A percentile compares a stretch with the other conserved stretches of the same genome.
These are phyloP conservation scores for Papilio helenus DNA, from an alignment of 1,140 invertebrate species.

Conservation along the genomic window DNA sequence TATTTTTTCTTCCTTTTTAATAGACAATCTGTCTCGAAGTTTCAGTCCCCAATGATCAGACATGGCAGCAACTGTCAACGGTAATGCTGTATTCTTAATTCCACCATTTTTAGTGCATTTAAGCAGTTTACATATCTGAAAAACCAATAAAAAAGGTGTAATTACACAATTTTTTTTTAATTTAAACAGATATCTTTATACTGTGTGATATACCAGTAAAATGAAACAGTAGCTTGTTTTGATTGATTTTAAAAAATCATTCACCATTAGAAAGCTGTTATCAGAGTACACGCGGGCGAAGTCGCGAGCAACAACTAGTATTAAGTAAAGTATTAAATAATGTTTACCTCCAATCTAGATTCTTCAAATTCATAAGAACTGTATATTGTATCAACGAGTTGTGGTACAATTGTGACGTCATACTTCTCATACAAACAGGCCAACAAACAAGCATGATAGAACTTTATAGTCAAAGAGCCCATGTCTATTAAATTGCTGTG, in stretches of 20 bases:
- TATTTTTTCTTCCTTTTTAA: conserved; percentile 47
- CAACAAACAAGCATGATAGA: conserved; percentile 76
- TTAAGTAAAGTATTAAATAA: conserved; percentile 38
- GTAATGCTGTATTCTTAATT: conserved; percentile 74
- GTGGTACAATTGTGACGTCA: conserved; percentile 63
- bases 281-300: too few species aligned
- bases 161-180: not conserved
- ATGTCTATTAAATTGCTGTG: conserved; percentile 69
- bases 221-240: too few species aligned
- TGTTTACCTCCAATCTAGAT: conserved; percentile 69
- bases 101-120: conserved; percentile 54
- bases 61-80: conserved; percentile 71
- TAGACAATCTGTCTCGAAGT: conserved; percentile 50
- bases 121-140: conserved; percentile 71
- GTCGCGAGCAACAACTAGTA: too few species aligned
- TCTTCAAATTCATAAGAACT: conserved; percentile 72
- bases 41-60: conserved; percentile 74
- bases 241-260: too few species aligned
- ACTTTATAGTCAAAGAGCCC: conserved; percentile 74
- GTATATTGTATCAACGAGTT: conserved; percentile 76
- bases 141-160: conserved; percentile 41
- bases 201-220: too few species aligned
- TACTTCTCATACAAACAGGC: conserved; percentile 75
- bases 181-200: too few species aligned
- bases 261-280: too few species aligned